Percentiles rank a stretch among this genome's conserved stretches.
These are phyloP conservation scores for Ophiothrix spiculata DNA, from an alignment of 35 echinoderm and acorn worm species.

Conservation along the genomic window DNA sequence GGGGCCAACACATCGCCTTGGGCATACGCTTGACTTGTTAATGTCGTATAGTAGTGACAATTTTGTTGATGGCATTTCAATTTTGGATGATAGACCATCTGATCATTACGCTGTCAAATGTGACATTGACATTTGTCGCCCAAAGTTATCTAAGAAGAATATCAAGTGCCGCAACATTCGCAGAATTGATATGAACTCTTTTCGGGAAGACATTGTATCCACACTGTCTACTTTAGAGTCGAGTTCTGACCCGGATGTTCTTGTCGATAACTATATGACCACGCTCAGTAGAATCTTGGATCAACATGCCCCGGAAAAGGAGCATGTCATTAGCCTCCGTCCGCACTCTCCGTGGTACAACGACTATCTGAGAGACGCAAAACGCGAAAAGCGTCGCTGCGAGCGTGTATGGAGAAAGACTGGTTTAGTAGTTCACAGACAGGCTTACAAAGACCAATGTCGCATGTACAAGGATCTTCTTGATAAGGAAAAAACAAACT, in stretches of 20 bases:
- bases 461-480: constrained; percentile 4
- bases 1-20: constrained; percentile 26
- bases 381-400: background rate
- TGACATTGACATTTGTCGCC: background rate
- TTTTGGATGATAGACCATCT: constrained; percentile 19
- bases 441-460: constrained; percentile 18
- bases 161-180: constrained; percentile 15
- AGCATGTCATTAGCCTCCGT: background rate
- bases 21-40: constrained; percentile 37
- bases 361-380: background rate
- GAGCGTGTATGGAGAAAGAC: constrained; percentile 24
- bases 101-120: constrained; percentile 36
- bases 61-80: constrained; percentile 9
- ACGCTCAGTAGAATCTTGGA: constrained; percentile 13
- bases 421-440: constrained; percentile 30
- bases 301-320: constrained; percentile 12
- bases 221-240: background rate
- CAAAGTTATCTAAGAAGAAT: background rate
- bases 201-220: background rate
- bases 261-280: constrained; percentile 35
- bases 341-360: constrained; percentile 43
- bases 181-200: background rate
- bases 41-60: constrained; percentile 25
- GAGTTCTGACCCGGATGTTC: constrained; percentile 1
- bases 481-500: constrained; percentile 10